Conservation (phyloP, 2,113 vertebrate genomes). For the Leuciscus idus region DNA sequence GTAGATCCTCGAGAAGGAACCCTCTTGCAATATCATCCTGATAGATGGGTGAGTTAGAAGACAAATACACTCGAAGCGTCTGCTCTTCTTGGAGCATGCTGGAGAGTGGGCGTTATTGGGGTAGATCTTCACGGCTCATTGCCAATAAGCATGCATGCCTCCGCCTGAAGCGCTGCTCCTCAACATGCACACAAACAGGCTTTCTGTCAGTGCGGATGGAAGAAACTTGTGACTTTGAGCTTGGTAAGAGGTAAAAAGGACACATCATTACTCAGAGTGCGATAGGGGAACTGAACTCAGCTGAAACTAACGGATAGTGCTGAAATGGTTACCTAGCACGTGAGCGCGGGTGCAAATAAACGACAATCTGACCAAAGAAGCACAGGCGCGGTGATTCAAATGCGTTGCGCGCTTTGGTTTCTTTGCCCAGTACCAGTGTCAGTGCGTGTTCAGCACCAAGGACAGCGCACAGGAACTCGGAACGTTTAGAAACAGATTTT, state of each 20-base stretch:
- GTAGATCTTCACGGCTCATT: constrained; percentile 34
- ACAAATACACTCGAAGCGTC: constrained; percentile 31
- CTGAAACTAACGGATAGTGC: background rate
- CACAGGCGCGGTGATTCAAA: background rate
- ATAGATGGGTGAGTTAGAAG: constrained; percentile 28
- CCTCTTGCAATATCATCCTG: constrained; percentile 31
- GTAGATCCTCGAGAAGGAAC: constrained; percentile 36
- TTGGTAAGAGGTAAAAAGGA: constrained; percentile 7
- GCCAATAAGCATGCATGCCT: constrained; percentile 23
- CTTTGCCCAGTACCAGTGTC: background rate
- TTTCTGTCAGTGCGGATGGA: background rate
- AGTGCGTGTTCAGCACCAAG: constrained; percentile 23
- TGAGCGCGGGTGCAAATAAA: background rate
- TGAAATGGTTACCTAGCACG: background rate
- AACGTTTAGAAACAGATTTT: too few relatives aligned
- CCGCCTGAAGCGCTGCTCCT: constrained; percentile 22
- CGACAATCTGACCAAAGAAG: background rate
- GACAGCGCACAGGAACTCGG: constrained; percentile 1
- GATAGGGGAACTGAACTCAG: background rate
- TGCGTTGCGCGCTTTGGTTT: background rate
- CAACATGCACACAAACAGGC: constrained; percentile 6
- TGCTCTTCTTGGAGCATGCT: constrained; percentile 32
- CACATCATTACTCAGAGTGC: background rate
- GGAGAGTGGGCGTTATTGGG: constrained; percentile 47
- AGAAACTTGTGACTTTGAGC: background rate